Percentiles rank a stretch among this genome's conserved stretches.
Conservation (phyloP, 2,888 invertebrate species). For the Flabesymbios commensalis region DNA sequence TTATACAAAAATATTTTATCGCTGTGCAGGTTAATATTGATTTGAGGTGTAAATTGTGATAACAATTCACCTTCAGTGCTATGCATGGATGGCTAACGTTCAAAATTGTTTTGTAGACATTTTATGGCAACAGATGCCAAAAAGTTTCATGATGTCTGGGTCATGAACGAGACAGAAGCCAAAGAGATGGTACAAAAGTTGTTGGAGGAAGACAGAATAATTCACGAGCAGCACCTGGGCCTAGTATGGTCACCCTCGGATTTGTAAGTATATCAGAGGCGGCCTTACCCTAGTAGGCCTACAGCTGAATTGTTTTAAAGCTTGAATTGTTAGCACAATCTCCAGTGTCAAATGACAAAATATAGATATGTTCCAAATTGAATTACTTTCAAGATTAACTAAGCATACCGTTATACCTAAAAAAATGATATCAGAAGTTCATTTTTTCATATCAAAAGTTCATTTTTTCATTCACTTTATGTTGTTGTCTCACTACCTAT, state of each 20-base stretch:
- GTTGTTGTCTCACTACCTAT: no score
- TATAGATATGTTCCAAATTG: no score
- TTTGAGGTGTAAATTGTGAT: no score
- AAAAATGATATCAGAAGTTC: background rate
- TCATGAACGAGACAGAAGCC: constrained; percentile 61
- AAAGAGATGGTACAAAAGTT: constrained; percentile 49
- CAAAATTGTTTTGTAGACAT: constrained; percentile 56
- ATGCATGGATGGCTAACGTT: no score
- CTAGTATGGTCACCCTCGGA: constrained; percentile 43
- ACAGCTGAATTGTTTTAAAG: background rate
- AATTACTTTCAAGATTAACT: no score
- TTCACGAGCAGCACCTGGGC: constrained; percentile 60
- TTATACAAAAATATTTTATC: no score
- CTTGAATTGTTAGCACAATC: background rate
- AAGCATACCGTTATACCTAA: no score
- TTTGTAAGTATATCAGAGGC: constrained; percentile 29
- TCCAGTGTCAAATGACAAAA: constrained; percentile 2
- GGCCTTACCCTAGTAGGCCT: background rate
- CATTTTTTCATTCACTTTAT: no score
- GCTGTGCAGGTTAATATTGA: no score
- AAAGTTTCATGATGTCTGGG: constrained; percentile 61
- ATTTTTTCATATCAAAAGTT: no score
- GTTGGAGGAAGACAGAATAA: constrained; percentile 52
- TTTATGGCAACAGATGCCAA: constrained; percentile 59
- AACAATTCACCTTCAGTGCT: no score